A percentile compares a stretch with the other conserved stretches of the same genome.
These are phyloP conservation scores for Fistularia tabacaria DNA, from an alignment of 2,797 vertebrate genomes.

Conservation along the genomic window DNA sequence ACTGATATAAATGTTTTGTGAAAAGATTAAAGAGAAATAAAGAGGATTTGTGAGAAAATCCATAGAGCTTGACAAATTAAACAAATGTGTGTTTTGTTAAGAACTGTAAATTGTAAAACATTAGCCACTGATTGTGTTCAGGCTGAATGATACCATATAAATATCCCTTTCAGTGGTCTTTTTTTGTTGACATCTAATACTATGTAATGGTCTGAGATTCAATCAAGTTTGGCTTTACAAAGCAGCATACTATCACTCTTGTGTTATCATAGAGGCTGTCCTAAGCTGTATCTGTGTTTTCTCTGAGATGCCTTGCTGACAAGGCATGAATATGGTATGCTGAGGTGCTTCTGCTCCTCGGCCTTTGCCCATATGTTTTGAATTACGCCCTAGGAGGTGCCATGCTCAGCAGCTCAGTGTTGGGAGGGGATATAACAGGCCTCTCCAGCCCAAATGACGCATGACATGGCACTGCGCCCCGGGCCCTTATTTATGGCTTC, in stretches of 20 bases:
- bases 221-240: conserved; percentile 7
- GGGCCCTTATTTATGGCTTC: conserved; percentile 80
- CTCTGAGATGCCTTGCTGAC: conserved; percentile 64
- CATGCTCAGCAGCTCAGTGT: conserved; percentile 64
- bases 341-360: conserved; percentile 64
- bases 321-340: conserved; percentile 63
- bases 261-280: conserved; percentile 40
- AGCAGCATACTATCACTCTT: conserved; percentile 1
- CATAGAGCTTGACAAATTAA: too few species aligned
- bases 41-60: too few species aligned
- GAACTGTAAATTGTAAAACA: too few species aligned
- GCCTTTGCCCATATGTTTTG: conserved; percentile 75
- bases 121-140: too few species aligned
- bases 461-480: conserved; percentile 73
- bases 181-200: background rate
- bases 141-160: too few species aligned
- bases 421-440: conserved; percentile 70
- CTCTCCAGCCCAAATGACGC: conserved; percentile 75
- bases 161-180: too few species aligned
- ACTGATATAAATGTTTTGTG: too few species aligned
- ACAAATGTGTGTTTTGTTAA: too few species aligned
- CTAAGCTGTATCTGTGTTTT: conserved; percentile 58
- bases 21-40: too few species aligned
- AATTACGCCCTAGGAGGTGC: conserved; percentile 77
- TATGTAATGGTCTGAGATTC: conserved; percentile 1